phyloP scores from a whole-genome alignment of 1,140 invertebrate genomes.

The Conus ventricosus region DNA sequence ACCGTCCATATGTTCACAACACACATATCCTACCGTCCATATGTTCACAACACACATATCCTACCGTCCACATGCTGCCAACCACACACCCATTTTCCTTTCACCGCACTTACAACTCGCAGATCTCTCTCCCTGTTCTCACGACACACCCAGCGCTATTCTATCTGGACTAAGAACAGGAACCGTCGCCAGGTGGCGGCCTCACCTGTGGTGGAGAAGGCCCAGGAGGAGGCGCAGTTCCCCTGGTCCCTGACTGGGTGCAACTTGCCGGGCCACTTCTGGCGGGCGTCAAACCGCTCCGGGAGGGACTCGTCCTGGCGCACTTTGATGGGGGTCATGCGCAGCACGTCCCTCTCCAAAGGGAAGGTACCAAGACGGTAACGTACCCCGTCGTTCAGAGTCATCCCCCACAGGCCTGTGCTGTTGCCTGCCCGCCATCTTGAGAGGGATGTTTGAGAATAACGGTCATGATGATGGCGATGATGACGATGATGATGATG shows the following conservation, averaged over 20 bases:
- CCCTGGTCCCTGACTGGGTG: conserved; percentile 88
- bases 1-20: no score
- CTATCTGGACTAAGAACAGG: no score
- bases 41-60: no score
- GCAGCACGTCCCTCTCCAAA: conserved; percentile 70
- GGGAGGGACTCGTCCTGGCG: conserved; percentile 61
- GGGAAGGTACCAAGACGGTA: conserved; percentile 83
- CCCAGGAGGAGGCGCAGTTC: conserved; percentile 94
- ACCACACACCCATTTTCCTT: no score
- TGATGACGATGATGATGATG: conserved; percentile 32
- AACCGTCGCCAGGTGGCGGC: no score
- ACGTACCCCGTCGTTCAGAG: conserved; percentile 85
- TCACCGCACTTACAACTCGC: no score
- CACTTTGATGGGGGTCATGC: conserved; percentile 76
- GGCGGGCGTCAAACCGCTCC: conserved; percentile 83
- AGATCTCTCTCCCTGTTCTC: no score
- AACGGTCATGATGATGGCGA: not conserved
- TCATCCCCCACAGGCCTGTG: conserved; percentile 87
- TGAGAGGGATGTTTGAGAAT: conserved; percentile 14
- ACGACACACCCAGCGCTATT: no score
- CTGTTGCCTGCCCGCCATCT: conserved; percentile 89
- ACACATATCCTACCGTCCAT: no score
- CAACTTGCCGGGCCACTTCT: conserved; percentile 84
- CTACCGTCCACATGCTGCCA: no score
- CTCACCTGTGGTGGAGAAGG: conserved; percentile 85